Evolutionary conservation across 1,140 invertebrate genomes (phyloP), one percentile per base, ranked within the genome.

Genomic region (Acromyrmex heyeri): DNA sequence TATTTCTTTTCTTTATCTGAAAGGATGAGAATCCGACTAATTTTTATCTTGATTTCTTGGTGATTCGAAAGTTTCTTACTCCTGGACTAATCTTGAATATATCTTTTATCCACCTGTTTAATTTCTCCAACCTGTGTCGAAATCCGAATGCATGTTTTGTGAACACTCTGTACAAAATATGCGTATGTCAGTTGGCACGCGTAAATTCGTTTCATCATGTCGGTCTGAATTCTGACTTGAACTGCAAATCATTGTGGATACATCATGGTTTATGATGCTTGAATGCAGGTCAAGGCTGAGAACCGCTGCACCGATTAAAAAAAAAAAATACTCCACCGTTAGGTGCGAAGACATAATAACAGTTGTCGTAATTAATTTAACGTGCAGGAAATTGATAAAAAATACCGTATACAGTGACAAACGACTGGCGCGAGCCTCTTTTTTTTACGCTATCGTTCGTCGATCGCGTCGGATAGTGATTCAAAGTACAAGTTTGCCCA

Each of bases 281-380:
- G 87, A 88, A 94, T 91, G 82, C 91, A 65, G 92, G 93, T 94
- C 93, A 94, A 94, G 93, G 92, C 93, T 94, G 92, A 90, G 89
- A 92, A 92, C 61, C 88, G 72, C 88, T 93, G 89, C 85, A 88
- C 62, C 82, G 73, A 53, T 34, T 75, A 16, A 75, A 75, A 27
- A 50, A 27, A 50, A 73, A 34, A 61, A 30, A 73, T n/a, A 50
- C n/a, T 85, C 4, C 8, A 18, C 34, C 57, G 79, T 30, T 61
- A 48, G 10, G 16, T n/a, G 21, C 16, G 6, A 48, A 27, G 24
- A 18, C 48, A 21, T 59, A 61, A 73, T 61, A 62, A n/a, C 53
- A 16, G 34, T 57, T n/a, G n/a, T 59, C 38, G 38, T 4, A 34
- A 75, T 75, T 62, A 61, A 7, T 75, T 69, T 3, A 34, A 50